phyloP scores from a whole-genome alignment of 2,113 vertebrate species.

The Isichthys henryi region DNA sequence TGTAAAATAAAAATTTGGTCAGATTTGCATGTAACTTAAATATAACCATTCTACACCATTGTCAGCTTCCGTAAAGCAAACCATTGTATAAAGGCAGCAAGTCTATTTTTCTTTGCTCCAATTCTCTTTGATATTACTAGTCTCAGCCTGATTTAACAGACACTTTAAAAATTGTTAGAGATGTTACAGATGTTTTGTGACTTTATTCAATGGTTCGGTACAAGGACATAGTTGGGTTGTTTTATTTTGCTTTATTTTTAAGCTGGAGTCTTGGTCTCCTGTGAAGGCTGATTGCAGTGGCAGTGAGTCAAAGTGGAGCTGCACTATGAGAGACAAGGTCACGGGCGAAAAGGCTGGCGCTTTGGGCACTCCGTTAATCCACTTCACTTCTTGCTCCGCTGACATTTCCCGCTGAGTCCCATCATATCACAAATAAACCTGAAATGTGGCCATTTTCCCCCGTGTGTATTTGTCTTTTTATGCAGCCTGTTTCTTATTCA shows the following conservation, averaged over 20 bases:
- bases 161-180: neutral
- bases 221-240: neutral
- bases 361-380: constrained; percentile 47
- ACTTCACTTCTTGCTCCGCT: constrained; percentile 35
- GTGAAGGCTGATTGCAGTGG: constrained; percentile 43
- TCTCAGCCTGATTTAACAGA: neutral
- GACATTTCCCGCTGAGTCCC: constrained; percentile 37
- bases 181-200: neutral
- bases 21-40: neutral
- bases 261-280: constrained; percentile 43
- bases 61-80: neutral
- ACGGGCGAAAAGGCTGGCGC: constrained; percentile 39
- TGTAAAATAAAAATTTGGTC: neutral
- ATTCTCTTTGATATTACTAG: neutral
- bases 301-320: constrained; percentile 32
- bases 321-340: constrained; percentile 44
- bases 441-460: constrained; percentile 4
- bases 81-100: neutral
- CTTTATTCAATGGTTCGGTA: neutral
- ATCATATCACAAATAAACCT: constrained; percentile 32
- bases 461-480: neutral
- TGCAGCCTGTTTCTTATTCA: neutral
- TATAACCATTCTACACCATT: neutral
- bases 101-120: neutral
- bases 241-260: constrained; percentile 10